A percentile compares a stretch with the other conserved stretches of the same genome.
These are phyloP conservation scores for Melanostoma scalare DNA, from an alignment of 2,888 invertebrate genomes.

Conservation along the genomic window DNA sequence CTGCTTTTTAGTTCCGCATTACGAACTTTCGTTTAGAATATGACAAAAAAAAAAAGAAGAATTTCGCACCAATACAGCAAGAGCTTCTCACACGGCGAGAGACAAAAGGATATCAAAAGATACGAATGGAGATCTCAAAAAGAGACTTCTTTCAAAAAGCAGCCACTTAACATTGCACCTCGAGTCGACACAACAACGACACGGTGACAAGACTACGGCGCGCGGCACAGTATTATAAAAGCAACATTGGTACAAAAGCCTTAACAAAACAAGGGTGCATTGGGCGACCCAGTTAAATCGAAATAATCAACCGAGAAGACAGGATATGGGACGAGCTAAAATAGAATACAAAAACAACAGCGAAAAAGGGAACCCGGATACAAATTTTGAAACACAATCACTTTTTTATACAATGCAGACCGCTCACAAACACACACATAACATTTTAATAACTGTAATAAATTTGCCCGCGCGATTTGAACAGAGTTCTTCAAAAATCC, in stretches of 20 bases:
- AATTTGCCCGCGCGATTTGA: slow-evolving; percentile 28
- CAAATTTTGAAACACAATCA: slow-evolving; percentile 21
- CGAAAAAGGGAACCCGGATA: slow-evolving; percentile 26
- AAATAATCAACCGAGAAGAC: slow-evolving; percentile 33
- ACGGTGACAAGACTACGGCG: slow-evolving; percentile 19
- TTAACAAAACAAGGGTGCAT: slow-evolving; percentile 42
- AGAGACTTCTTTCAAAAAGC: slow-evolving; percentile 51
- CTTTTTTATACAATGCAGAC: neutral
- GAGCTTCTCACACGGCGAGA: slow-evolving; percentile 1
- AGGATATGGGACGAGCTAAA: slow-evolving; percentile 17
- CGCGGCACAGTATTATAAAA: slow-evolving; percentile 5
- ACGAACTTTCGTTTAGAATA: slow-evolving; percentile 19
- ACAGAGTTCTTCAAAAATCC: slow-evolving; percentile 35
- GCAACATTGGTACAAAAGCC: slow-evolving; percentile 39
- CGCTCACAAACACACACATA: slow-evolving; percentile 15
- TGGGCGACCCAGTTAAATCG: slow-evolving; percentile 61
- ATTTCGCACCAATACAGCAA: slow-evolving; percentile 43
- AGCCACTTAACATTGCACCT: slow-evolving; percentile 73
- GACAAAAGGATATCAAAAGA: slow-evolving; percentile 47
- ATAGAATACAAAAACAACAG: slow-evolving; percentile 1
- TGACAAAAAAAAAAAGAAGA: slow-evolving; percentile 17
- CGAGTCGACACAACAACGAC: slow-evolving; percentile 32
- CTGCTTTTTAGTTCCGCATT: slow-evolving; percentile 42
- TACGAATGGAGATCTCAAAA: slow-evolving; percentile 50
- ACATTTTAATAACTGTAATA: slow-evolving; percentile 18